phyloP scores from a whole-genome alignment of 1,140 invertebrate species.

The Brachionus paranguensis region DNA sequence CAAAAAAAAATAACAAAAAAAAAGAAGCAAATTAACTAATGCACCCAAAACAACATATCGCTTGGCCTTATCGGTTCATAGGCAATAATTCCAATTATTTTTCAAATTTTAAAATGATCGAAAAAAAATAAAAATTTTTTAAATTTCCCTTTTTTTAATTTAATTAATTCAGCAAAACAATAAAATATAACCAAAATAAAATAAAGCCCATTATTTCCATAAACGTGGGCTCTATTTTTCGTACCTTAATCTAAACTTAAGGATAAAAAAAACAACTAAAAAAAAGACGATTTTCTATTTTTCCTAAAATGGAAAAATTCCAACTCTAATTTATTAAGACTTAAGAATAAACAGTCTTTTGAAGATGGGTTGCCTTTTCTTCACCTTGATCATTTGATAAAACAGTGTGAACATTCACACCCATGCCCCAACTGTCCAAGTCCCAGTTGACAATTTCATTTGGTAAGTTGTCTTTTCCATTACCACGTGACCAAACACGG shows the following conservation, averaged over 20 bases:
- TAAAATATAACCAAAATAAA: not conserved
- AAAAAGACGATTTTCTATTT: not conserved
- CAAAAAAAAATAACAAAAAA: not conserved
- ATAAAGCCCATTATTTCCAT: not conserved
- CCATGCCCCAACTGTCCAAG: conserved; percentile 49
- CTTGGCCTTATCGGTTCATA: not conserved
- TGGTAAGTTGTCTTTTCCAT: not conserved
- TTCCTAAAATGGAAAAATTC: not conserved
- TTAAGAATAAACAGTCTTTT: conserved; percentile 49
- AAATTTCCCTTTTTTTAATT: not conserved
- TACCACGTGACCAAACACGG: conserved; percentile 40
- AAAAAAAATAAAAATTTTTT: not conserved
- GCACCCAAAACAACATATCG: not conserved
- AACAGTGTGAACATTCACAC: conserved; percentile 50
- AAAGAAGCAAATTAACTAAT: not conserved
- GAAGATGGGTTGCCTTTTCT: conserved; percentile 53
- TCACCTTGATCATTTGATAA: conserved; percentile 53
- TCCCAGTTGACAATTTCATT: conserved; percentile 39
- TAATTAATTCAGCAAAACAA: not conserved
- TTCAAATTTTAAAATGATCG: not conserved
- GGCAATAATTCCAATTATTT: not conserved
- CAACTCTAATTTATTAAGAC: not conserved
- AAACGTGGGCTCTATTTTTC: not conserved
- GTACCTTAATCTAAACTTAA: not conserved
- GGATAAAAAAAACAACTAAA: not conserved